These are phyloP conservation scores for Bos indicus DNA, from an alignment of 2,113 vertebrate species.

Conservation along the genomic window DNA sequence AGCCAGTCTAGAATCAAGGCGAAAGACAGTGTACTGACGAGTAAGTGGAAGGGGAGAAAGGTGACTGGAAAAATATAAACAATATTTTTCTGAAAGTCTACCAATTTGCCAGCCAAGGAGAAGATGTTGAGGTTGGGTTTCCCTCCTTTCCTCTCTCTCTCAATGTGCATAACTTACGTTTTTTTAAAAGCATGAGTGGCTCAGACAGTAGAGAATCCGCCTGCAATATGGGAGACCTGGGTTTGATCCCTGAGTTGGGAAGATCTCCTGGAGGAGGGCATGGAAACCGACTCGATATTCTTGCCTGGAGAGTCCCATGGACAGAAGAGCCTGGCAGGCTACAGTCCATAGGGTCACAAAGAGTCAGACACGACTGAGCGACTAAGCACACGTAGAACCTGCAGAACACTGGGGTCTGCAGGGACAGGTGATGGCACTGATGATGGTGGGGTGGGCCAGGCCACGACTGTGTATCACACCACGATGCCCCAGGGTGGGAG, in stretches of 20 bases:
- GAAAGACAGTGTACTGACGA: background rate
- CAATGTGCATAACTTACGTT: fast-evolving
- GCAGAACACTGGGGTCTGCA: background rate
- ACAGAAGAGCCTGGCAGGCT: background rate
- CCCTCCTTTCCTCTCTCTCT: background rate
- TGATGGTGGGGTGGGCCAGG: fast-evolving
- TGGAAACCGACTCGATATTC: background rate
- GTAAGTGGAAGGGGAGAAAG: background rate
- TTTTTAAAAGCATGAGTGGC: background rate
- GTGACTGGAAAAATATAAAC: fast-evolving
- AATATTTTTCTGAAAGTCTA: background rate
- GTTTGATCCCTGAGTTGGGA: background rate
- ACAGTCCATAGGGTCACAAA: background rate
- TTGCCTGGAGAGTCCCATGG: background rate
- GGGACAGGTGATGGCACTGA: background rate
- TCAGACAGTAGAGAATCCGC: background rate
- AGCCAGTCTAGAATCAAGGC: background rate
- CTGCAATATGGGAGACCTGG: background rate
- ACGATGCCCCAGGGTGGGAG: background rate
- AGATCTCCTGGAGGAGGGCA: background rate
- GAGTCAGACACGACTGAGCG: background rate
- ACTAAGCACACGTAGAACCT: fast-evolving
- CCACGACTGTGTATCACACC: fast-evolving
- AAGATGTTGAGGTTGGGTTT: background rate
- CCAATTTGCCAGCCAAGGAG: background rate